Evolutionary conservation across 2,797 vertebrate species (phyloP).

Genomic region (Bovichtus variegatus): DNA sequence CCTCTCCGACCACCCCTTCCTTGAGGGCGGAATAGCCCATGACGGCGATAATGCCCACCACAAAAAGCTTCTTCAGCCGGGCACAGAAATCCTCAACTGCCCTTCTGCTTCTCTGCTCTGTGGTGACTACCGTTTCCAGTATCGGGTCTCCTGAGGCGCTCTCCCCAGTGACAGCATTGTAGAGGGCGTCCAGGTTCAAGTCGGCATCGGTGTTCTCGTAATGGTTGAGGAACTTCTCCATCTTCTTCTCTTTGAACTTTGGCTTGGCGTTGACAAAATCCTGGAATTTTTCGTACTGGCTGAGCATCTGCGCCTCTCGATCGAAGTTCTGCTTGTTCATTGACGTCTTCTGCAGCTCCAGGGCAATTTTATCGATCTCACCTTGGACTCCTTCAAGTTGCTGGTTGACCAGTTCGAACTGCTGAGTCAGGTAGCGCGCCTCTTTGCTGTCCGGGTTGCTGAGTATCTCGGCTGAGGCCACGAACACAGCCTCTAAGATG

Average conservation of each 20-base stretch:
- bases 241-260: constrained; percentile 85
- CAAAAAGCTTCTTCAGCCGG: constrained; percentile 85
- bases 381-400: constrained; percentile 82
- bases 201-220: constrained; percentile 83
- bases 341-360: constrained; percentile 78
- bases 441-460: constrained; percentile 85
- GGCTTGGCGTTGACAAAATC: constrained; percentile 85
- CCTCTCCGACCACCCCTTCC: constrained; percentile 77
- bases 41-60: constrained; percentile 85
- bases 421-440: constrained; percentile 82
- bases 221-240: constrained; percentile 85
- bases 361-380: constrained; percentile 79
- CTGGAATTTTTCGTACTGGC: constrained; percentile 88
- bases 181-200: constrained; percentile 85
- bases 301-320: constrained; percentile 84
- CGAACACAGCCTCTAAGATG: constrained; percentile 85
- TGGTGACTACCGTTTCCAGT: constrained; percentile 79
- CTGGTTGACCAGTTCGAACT: constrained; percentile 84
- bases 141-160: constrained; percentile 78
- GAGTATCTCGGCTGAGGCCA: constrained; percentile 83
- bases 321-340: constrained; percentile 88
- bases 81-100: constrained; percentile 87
- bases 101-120: constrained; percentile 79
- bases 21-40: constrained; percentile 85
- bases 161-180: constrained; percentile 82